Conservation (phyloP, 2,113 vertebrate genomes). For the Smithornis capensis region DNA sequence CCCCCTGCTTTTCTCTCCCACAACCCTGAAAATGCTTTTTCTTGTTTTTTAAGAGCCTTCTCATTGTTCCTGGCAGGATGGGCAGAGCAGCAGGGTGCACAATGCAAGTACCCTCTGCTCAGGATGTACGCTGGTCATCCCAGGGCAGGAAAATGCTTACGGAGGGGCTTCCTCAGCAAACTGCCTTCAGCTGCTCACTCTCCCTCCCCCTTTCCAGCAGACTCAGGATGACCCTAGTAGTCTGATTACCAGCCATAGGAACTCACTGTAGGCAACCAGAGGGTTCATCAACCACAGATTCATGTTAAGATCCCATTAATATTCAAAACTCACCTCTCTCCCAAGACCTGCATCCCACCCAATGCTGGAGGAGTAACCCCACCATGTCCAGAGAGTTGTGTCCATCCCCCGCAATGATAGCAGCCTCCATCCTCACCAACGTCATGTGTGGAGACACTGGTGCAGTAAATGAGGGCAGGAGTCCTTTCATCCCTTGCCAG, state of each 20-base stretch:
- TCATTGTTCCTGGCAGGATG: constrained; percentile 70
- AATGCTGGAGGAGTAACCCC: not conserved
- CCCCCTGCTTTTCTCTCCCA: constrained; percentile 11
- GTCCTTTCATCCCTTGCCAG: constrained; percentile 69
- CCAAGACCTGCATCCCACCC: not conserved
- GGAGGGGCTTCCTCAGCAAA: constrained; percentile 42
- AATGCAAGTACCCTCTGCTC: constrained; percentile 48
- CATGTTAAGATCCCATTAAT: fast-evolving
- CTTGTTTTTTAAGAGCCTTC: not conserved
- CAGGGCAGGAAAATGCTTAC: constrained; percentile 60
- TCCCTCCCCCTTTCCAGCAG: constrained; percentile 18
- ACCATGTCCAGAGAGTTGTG: not conserved
- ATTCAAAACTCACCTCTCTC: not conserved
- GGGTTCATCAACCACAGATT: not conserved
- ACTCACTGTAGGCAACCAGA: not conserved
- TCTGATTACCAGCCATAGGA: not conserved
- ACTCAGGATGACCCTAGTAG: not conserved
- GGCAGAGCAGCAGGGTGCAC: constrained; percentile 39
- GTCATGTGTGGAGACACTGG: fast-evolving
- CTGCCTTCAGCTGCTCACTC: not conserved
- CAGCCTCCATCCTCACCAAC: not conserved
- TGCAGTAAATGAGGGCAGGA: not conserved
- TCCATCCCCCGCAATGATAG: not conserved
- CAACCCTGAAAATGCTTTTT: not conserved
- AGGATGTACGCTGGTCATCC: constrained; percentile 65